Evolutionary conservation across 2,888 invertebrate species (phyloP).

Genomic region (Leptinotarsa tumamoca): DNA sequence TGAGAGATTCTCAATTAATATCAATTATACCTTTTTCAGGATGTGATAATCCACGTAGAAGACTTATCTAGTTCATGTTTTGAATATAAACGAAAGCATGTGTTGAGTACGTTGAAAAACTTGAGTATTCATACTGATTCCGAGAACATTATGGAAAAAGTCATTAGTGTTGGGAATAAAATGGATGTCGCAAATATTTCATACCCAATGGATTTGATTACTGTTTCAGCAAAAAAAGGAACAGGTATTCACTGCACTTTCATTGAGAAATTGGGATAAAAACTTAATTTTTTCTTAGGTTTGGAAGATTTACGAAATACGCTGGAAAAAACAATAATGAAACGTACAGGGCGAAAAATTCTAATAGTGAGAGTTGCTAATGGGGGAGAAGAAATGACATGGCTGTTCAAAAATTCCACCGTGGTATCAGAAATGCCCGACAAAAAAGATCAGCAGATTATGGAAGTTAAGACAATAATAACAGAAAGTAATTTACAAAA

Average conservation of each 20-base stretch:
- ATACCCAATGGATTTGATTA: conserved; percentile 49
- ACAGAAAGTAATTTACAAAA: conserved; percentile 48
- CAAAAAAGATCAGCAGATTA: conserved; percentile 45
- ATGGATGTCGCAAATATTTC: conserved; percentile 69
- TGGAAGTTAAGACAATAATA: conserved; percentile 50
- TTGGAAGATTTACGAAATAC: conserved; percentile 46
- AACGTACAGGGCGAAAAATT: conserved; percentile 44
- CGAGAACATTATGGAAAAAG: conserved; percentile 65
- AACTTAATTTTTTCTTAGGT: conserved; percentile 33
- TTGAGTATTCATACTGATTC: conserved; percentile 66
- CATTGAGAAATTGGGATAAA: neutral
- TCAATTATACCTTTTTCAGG: conserved; percentile 67
- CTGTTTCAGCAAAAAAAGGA: conserved; percentile 62
- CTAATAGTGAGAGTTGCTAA: conserved; percentile 49
- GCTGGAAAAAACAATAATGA: conserved; percentile 47
- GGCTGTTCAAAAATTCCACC: conserved; percentile 54
- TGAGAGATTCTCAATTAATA: neutral
- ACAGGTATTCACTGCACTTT: conserved; percentile 44
- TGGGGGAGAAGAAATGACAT: conserved; percentile 55
- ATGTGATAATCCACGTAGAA: conserved; percentile 82
- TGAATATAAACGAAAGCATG: conserved; percentile 76
- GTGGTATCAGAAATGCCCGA: conserved; percentile 48
- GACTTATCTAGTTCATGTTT: conserved; percentile 83
- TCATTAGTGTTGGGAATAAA: conserved; percentile 83
- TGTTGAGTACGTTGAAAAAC: conserved; percentile 73